Conservation (phyloP, 2,113 vertebrate genomes). For the Cariama cristata region DNA sequence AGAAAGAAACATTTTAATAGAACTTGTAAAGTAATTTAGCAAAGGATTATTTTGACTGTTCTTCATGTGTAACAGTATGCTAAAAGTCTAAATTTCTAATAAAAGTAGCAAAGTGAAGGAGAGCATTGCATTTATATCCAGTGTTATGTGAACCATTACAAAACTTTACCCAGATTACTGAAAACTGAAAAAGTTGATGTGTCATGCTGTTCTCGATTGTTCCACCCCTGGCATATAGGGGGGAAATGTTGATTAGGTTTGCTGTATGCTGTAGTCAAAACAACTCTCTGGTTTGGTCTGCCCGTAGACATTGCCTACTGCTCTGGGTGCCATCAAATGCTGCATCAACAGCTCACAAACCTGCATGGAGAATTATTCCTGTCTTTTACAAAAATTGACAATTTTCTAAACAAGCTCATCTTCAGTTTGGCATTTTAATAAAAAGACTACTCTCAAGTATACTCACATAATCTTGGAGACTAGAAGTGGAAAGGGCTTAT, state of each 20-base stretch:
- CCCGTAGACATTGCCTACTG: not conserved
- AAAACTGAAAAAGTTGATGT: not conserved
- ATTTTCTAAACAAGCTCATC: not conserved
- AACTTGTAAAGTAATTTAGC: not conserved
- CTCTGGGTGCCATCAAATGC: not conserved
- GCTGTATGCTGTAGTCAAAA: not conserved
- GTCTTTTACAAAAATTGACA: not conserved
- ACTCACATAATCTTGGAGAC: not conserved
- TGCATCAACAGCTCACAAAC: not conserved
- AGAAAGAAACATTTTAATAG: not conserved
- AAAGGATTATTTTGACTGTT: not conserved
- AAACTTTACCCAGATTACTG: not conserved
- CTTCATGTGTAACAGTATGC: not conserved
- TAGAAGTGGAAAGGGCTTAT: not conserved
- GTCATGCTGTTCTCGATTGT: not conserved
- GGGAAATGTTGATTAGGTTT: not conserved
- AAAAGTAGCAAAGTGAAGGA: not conserved
- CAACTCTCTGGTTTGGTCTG: not conserved
- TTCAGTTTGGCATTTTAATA: not conserved
- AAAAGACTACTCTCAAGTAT: not conserved
- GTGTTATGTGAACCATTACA: not conserved
- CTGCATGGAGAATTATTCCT: not conserved
- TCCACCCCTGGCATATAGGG: not conserved
- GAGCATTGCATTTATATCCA: not conserved
- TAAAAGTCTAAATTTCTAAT: not conserved